A percentile compares a stretch with the other conserved stretches of the same genome.
phyloP scores from a whole-genome alignment of 2,888 invertebrate genomes.

The Macropis europaea region DNA sequence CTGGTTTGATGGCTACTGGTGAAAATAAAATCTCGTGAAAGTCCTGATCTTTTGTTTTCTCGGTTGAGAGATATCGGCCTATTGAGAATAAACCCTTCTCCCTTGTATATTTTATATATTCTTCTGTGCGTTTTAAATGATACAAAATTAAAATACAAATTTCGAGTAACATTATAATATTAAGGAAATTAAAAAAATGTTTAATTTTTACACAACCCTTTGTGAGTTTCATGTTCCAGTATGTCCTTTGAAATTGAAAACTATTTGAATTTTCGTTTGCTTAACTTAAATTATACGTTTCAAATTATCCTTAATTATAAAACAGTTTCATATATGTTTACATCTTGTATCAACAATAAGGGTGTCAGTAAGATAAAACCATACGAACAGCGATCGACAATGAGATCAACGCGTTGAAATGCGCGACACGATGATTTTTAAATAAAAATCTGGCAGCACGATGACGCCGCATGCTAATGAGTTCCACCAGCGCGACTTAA shows the following conservation, averaged over 20 bases:
- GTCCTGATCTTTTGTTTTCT: slow-evolving; percentile 5
- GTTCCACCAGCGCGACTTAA: slow-evolving; percentile 28
- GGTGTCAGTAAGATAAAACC: slow-evolving; percentile 20
- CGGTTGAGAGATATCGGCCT: not conserved
- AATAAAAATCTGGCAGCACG: slow-evolving; percentile 45
- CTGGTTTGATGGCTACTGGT: slow-evolving; percentile 36
- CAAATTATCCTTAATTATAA: too few species aligned
- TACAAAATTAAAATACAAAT: too few species aligned
- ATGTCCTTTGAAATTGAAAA: too few species aligned
- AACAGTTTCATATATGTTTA: not conserved
- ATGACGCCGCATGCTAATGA: slow-evolving; percentile 49
- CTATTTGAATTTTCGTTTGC: too few species aligned
- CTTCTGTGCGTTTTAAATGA: too few species aligned
- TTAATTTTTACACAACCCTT: not conserved
- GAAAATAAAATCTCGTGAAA: slow-evolving; percentile 33
- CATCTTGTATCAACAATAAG: too few species aligned
- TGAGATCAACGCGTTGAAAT: slow-evolving; percentile 33
- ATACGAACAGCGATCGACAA: slow-evolving; percentile 12
- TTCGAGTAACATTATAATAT: not conserved
- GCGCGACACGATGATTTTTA: slow-evolving; percentile 27
- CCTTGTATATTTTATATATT: too few species aligned
- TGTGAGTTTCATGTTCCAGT: too few species aligned
- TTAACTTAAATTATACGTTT: too few species aligned
- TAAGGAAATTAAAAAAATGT: not conserved
- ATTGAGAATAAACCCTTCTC: too few species aligned